phyloP scores from a whole-genome alignment of 2,888 invertebrate species.

The Unio delphinus region DNA sequence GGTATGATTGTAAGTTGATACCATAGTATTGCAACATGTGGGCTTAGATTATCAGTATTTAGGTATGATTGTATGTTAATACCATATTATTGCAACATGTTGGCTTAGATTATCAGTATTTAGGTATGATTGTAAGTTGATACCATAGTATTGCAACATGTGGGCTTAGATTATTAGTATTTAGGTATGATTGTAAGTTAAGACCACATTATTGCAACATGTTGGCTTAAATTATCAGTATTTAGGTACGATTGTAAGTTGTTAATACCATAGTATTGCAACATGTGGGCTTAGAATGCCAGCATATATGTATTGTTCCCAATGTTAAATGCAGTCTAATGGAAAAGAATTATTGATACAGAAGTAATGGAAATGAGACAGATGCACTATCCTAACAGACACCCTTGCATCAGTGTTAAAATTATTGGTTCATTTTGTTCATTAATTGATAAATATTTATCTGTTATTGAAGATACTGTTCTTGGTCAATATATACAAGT shows the following conservation, averaged over 20 bases:
- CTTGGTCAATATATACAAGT: too few relatives aligned
- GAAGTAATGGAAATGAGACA: too few relatives aligned
- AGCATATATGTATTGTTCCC: not conserved
- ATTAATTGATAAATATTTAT: too few relatives aligned
- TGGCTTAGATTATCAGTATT: not conserved
- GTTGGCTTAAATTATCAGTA: not conserved
- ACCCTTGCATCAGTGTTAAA: too few relatives aligned
- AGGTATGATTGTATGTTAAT: slow-evolving; percentile 58
- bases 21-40: too few relatives aligned
- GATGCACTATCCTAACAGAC: too few relatives aligned
- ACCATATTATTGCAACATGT: too few relatives aligned
- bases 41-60: not conserved
- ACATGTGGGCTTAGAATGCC: not conserved
- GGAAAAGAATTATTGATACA: too few relatives aligned
- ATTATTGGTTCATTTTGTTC: too few relatives aligned
- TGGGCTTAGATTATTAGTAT: not conserved
- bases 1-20: slow-evolving; percentile 59
- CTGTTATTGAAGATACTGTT: too few relatives aligned
- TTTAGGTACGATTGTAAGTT: slow-evolving; percentile 72
- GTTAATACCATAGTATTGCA: slow-evolving; percentile 59
- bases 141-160: slow-evolving; percentile 4
- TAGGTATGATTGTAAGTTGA: slow-evolving; percentile 58
- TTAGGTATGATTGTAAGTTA: slow-evolving; percentile 72
- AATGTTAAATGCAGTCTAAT: too few relatives aligned
- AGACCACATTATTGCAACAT: slow-evolving; percentile 13